phyloP scores from a whole-genome alignment of 2,888 invertebrate species.

The Platycnemis pennipes region DNA sequence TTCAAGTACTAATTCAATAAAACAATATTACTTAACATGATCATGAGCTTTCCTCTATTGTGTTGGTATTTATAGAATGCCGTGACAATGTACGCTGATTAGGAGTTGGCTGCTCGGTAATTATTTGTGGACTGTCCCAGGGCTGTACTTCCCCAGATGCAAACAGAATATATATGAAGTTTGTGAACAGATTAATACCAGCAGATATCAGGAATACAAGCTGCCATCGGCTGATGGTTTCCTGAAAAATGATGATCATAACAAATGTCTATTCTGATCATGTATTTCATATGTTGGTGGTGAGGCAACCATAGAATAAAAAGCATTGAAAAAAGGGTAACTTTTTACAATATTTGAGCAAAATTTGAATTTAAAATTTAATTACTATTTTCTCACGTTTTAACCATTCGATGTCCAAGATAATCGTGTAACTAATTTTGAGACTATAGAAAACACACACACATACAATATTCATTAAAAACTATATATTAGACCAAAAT shows the following conservation, averaged over 20 bases:
- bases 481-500: no score
- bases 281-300: no score
- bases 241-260: constrained; percentile 79
- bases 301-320: not conserved
- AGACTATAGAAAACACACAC: no score
- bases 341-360: not conserved
- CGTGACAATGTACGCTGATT: not conserved
- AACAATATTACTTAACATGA: no score
- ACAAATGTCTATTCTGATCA: no score
- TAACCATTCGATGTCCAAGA: no score
- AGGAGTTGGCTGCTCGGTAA: not conserved
- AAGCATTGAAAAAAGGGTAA: not conserved
- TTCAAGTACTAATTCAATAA: no score
- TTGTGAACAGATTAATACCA: constrained; percentile 87
- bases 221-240: constrained; percentile 87
- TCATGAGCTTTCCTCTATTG: not conserved
- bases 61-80: not conserved
- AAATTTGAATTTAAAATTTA: constrained; percentile 76
- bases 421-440: no score
- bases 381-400: constrained; percentile 73
- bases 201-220: constrained; percentile 91
- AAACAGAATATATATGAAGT: constrained; percentile 89
- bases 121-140: constrained; percentile 79
- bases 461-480: no score
- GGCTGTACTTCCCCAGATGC: constrained; percentile 89